Evolutionary conservation across 2,888 invertebrate genomes (phyloP), one percentile per base, ranked within the genome.

Genomic region (Plagodis pulveraria): DNA sequence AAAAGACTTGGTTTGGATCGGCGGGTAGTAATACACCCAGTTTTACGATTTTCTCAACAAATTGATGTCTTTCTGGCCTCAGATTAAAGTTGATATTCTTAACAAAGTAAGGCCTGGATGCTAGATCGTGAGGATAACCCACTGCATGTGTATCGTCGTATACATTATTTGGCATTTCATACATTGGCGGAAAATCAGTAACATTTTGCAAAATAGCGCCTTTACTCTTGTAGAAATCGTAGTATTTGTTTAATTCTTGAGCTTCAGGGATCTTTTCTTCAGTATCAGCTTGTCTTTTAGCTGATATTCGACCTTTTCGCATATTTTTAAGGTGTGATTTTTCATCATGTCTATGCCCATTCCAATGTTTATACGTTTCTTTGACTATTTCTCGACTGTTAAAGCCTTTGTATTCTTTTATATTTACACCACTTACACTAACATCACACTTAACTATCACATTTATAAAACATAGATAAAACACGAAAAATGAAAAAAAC

Each of bases 21-120:
- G 91, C 93, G 0, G 96, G 95, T 48, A 95, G 92, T 44, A 96
- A 87, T 10, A 96, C 95, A 5, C 95, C 95, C 44, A 96, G 83
- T 65, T 94, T 94, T 9, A 95, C 91, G 46, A 91, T 87, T 66
- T 89, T 93, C 47, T 92, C 85, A 44, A 78, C 68, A 69, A 91
- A 91, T 58, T 79, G 81, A 60, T 88, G 83, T 38, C 80, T 79
- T 63, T 87, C 86, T 41, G 86, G 84, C 60, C 86, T 80, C 52
- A 92, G 72, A 57, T 91, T 87, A 50, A 88, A 84, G 65, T 89
- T 88, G 11, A 89, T 87, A 66, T 84, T 86, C 69, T 90, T 90
- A 4, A 92, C 82, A 57, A 79, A 84, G 66, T 86, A 92, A 2
- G 87, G 86, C 58, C 79, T 80, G 1, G 80, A 71, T 10, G 80